Conservation (phyloP, 1,140 invertebrate species). For the Panagrolaimus sp. region DNA sequence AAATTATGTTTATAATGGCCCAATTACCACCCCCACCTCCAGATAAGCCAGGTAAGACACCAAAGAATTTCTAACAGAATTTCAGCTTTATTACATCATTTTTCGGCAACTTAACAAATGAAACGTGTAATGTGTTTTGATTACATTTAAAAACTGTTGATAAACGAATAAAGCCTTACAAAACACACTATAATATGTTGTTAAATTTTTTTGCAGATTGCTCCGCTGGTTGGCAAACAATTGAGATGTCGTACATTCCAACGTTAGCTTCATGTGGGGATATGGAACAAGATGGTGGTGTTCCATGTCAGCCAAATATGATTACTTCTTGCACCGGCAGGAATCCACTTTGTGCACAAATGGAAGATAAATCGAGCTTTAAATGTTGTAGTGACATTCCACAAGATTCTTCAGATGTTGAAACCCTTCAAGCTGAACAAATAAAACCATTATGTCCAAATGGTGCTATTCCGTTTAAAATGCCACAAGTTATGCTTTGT, state of each 20-base stretch:
- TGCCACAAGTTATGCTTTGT: constrained; percentile 35
- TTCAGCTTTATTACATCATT: no score
- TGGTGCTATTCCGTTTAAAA: constrained; percentile 34
- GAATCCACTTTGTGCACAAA: constrained; percentile 33
- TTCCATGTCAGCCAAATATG: constrained; percentile 29
- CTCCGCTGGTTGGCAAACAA: constrained; percentile 24
- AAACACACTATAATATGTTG: no score
- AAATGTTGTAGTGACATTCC: constrained; percentile 36
- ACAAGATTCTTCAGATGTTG: constrained; percentile 28
- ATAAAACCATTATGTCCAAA: constrained; percentile 37
- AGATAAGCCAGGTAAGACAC: no score
- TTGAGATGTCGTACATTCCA: constrained; percentile 34
- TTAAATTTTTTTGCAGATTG: constrained; percentile 21
- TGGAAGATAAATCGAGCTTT: constrained; percentile 16
- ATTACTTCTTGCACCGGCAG: constrained; percentile 34
- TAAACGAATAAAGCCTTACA: no score
- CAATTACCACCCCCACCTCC: no score
- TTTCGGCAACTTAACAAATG: no score
- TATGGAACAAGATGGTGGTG: constrained; percentile 24
- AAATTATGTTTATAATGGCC: no score
- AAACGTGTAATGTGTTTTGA: no score
- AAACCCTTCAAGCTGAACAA: constrained; percentile 19
- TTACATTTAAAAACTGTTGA: no score
- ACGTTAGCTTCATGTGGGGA: constrained; percentile 27
- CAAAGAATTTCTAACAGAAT: no score